Percentiles rank a stretch among this genome's conserved stretches.
These are phyloP conservation scores for Stomorhina lunata DNA, from an alignment of 2,888 invertebrate genomes.

Conservation along the genomic window DNA sequence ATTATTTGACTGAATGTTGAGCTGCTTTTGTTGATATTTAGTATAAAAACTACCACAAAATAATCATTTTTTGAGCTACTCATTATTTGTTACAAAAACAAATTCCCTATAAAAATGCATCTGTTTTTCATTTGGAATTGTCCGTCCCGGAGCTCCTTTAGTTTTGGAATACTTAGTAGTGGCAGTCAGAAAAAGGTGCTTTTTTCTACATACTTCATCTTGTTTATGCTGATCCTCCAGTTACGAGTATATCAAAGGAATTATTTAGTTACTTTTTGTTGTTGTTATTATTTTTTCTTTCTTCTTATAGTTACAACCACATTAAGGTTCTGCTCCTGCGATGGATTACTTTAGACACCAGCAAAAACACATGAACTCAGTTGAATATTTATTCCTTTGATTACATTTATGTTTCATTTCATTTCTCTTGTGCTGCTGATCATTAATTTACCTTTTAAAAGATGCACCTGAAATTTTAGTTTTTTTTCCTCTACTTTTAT, in stretches of 20 bases:
- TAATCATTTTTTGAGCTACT: constrained; percentile 44
- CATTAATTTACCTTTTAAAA: constrained; percentile 60
- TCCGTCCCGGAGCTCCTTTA: constrained; percentile 31
- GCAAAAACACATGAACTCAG: constrained; percentile 18
- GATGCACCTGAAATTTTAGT: constrained; percentile 60
- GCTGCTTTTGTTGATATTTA: constrained; percentile 27
- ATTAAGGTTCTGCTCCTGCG: constrained; percentile 36
- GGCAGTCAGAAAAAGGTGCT: constrained; percentile 54
- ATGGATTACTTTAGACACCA: constrained; percentile 45
- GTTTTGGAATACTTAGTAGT: neutral
- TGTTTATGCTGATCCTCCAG: constrained; percentile 26
- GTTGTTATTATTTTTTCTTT: constrained; percentile 34
- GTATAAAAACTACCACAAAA: constrained; percentile 14
- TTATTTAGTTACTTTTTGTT: constrained; percentile 1
- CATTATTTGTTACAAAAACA: constrained; percentile 61
- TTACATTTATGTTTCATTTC: constrained; percentile 32
- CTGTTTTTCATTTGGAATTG: constrained; percentile 49
- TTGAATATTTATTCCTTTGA: constrained; percentile 46
- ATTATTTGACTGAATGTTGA: constrained; percentile 33
- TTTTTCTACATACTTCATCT: constrained; percentile 26
- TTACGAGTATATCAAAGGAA: constrained; percentile 33
- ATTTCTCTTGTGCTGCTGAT: constrained; percentile 26
- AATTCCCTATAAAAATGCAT: constrained; percentile 57
- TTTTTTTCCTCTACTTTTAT: no score
- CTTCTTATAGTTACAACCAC: constrained; percentile 41